Conservation (phyloP, 2,113 vertebrate species). For the Ivindomyrus marchei region DNA sequence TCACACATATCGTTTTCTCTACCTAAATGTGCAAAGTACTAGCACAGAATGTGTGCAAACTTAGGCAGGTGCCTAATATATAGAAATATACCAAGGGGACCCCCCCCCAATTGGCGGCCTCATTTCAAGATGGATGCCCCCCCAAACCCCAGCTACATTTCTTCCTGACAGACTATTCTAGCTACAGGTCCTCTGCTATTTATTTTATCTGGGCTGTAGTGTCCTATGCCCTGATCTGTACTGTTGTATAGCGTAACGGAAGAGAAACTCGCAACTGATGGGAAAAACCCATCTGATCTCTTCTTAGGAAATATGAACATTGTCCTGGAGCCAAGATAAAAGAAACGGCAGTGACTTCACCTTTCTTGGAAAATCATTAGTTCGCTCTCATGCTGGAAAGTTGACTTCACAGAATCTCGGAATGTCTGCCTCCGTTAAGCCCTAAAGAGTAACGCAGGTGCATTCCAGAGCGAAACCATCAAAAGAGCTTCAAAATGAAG, state of each 20-base stretch:
- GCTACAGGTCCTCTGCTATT: not conserved
- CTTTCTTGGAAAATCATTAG: not conserved
- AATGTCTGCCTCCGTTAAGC: not conserved
- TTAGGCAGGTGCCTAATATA: not conserved
- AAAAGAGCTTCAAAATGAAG: not conserved
- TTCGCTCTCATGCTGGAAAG: not conserved
- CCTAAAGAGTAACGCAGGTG: not conserved
- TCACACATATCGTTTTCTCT: not conserved
- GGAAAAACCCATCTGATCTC: not conserved
- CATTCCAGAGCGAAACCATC: not conserved
- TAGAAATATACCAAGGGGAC: not conserved
- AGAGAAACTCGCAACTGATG: not conserved
- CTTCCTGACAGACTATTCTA: not conserved
- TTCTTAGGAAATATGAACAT: not conserved
- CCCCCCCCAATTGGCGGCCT: not conserved
- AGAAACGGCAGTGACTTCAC: not conserved
- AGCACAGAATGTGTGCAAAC: not conserved
- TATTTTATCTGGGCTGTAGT: not conserved
- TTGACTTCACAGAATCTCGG: not conserved
- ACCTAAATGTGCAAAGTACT: not conserved
- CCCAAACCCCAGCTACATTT: not conserved
- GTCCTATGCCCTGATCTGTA: not conserved
- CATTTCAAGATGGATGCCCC: not conserved
- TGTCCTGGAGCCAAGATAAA: not conserved
- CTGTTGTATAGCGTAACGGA: too few relatives aligned